Conservation (phyloP, 2,797 vertebrate genomes). For the Fistularia tabacaria region DNA sequence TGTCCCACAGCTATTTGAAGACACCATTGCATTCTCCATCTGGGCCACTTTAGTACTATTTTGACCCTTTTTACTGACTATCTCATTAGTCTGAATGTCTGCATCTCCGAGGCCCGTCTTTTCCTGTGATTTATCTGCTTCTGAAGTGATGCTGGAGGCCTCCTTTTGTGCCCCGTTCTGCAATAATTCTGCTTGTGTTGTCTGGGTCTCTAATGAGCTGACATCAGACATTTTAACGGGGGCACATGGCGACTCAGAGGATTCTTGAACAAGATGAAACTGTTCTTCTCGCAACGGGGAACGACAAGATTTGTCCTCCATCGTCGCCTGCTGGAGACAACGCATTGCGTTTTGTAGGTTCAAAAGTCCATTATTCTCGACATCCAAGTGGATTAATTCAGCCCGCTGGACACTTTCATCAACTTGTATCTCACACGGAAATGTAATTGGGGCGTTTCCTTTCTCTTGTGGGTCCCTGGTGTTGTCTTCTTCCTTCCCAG, state of each 20-base stretch:
- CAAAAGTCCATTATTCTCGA: slow-evolving; percentile 46
- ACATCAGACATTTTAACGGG: slow-evolving; percentile 21
- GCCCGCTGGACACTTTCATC: slow-evolving; percentile 30
- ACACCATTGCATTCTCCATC: slow-evolving; percentile 57
- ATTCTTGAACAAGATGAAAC: slow-evolving; percentile 28
- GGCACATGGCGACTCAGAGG: slow-evolving; percentile 10
- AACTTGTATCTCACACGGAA: slow-evolving; percentile 15
- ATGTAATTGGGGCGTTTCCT: slow-evolving; percentile 29
- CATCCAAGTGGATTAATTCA: slow-evolving; percentile 42
- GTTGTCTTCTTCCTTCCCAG: slow-evolving; percentile 20
- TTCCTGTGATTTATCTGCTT: slow-evolving; percentile 35
- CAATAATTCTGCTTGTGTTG: neutral
- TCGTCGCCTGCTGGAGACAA: slow-evolving; percentile 74
- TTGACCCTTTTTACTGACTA: slow-evolving; percentile 58
- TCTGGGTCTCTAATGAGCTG: slow-evolving; percentile 30
- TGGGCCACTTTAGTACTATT: slow-evolving; percentile 42
- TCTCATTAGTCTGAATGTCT: slow-evolving; percentile 29
- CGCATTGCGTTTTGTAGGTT: slow-evolving; percentile 79
- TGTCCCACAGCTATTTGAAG: slow-evolving; percentile 63
- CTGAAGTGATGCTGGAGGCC: slow-evolving; percentile 11
- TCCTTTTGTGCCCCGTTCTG: slow-evolving; percentile 20
- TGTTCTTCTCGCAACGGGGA: slow-evolving; percentile 69
- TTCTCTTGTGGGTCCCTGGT: slow-evolving; percentile 19
- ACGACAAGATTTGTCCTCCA: slow-evolving; percentile 77
- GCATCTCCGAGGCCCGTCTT: slow-evolving; percentile 59